Evolutionary conservation across 2,797 vertebrate species (phyloP), one percentile per base, ranked within the genome.

Genomic region (Geotrypetes seraphini): DNA sequence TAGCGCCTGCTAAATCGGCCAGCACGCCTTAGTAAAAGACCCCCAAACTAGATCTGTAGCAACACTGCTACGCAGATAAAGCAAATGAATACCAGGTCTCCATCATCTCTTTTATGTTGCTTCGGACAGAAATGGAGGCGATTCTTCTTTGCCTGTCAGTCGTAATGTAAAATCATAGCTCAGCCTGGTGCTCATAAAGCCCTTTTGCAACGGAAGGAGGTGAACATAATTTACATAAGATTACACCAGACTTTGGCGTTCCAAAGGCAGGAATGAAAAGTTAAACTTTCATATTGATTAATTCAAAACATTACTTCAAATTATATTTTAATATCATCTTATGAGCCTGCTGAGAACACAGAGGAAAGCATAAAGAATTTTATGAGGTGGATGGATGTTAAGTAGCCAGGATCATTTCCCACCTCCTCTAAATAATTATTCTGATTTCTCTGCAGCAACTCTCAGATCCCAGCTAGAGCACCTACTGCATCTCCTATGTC

Each of bases 321-420:
- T 19, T 14, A 27, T 13, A 7, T 14, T 48, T 16, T 21, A 40
- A 36, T 5, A 13, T 25, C 15, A 10, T n/a, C 6, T 39, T 25
- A 39, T 8, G 37, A 39, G 39, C 33, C 31, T 21, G 6, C 34
- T 6, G 36, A 41, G 18, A 39, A 31, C 14, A 3, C 10, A 30
- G 15, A 8, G 15, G 19, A 34, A 23, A 22, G 8, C 14, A 20
- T 18, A 2, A 23, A 9, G 16, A 38, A 42, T 38, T 38, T 38
- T 46, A 39, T 29, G 30, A 15, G 10, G 32, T 32, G 22, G 23
- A 12, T 37, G 32, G 10, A 16, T 21, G 22, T 18, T 14, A 16
- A 12, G 13, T 19, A 33, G 30, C 15, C 22, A 33, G 33, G 17
- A 25, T 22, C 33, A 16, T 24, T 5, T 26, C 16, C n/a, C n/a